Conservation (phyloP, 2,797 vertebrate species). For the Falco peregrinus region DNA sequence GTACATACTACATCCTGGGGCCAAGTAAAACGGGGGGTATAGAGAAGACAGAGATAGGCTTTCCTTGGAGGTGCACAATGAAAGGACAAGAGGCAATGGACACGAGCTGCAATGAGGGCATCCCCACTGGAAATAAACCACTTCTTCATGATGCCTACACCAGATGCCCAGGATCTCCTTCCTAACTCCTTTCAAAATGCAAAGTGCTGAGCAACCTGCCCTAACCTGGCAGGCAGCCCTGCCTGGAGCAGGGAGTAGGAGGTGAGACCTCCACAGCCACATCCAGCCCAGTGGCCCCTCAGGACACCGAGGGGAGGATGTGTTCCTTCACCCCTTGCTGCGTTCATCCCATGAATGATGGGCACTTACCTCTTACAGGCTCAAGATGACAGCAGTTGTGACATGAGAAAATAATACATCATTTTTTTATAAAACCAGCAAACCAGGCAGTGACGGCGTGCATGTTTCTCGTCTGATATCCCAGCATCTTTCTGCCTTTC, state of each 20-base stretch:
- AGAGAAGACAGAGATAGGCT: not conserved
- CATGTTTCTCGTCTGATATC: not conserved
- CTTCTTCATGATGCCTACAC: fast-evolving
- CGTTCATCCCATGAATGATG: not conserved
- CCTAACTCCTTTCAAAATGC: not conserved
- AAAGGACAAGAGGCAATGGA: not conserved
- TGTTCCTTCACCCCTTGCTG: not conserved
- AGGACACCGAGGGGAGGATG: not conserved
- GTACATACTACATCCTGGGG: too few species aligned
- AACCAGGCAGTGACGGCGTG: not conserved
- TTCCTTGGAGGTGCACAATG: not conserved
- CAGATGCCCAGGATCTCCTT: not conserved
- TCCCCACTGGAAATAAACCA: not conserved
- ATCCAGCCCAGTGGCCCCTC: not conserved
- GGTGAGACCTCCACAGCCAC: not conserved
- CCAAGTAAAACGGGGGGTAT: not conserved
- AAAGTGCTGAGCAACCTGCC: not conserved
- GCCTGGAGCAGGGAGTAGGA: not conserved
- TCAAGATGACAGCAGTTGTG: not conserved
- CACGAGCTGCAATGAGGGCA: not conserved
- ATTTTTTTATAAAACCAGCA: not conserved
- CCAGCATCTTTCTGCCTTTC: not conserved
- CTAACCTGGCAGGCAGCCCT: not conserved
- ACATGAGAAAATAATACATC: not conserved
- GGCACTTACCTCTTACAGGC: not conserved